phyloP scores from a whole-genome alignment of 2,797 vertebrate species.

The Neosilurus hyrtlii region DNA sequence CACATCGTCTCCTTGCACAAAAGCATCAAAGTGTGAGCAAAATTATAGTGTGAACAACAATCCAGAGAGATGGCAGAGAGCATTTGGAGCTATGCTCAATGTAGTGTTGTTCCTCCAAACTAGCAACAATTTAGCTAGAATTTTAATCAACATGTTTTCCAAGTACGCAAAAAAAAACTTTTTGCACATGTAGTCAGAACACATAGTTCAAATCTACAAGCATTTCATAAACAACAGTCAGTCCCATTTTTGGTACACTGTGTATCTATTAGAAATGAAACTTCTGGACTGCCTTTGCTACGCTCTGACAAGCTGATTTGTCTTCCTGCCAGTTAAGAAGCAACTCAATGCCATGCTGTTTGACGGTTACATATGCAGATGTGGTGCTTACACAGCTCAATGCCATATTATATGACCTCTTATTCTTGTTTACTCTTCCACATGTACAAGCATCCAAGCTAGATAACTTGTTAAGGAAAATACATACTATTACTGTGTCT shows the following conservation, averaged over 20 bases:
- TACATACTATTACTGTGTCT: neutral
- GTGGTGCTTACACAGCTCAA: conserved; percentile 27
- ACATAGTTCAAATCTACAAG: conserved; percentile 1
- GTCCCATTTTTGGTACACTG: neutral
- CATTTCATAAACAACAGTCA: neutral
- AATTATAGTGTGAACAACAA: conserved; percentile 45
- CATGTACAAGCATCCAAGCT: conserved; percentile 16
- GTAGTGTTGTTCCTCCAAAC: conserved; percentile 15
- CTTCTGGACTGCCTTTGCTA: conserved; percentile 4
- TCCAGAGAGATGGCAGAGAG: conserved; percentile 21
- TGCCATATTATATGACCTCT: conserved; percentile 13
- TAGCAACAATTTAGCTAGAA: conserved; percentile 25
- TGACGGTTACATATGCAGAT: conserved; percentile 41
- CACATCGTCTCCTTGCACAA: conserved; percentile 40
- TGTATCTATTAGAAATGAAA: conserved; percentile 20
- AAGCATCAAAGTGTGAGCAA: conserved; percentile 48
- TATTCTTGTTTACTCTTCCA: conserved; percentile 22
- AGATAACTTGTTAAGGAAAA: neutral
- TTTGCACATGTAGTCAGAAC: neutral
- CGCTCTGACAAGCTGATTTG: conserved; percentile 39
- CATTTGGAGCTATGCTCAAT: conserved; percentile 31
- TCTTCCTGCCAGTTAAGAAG: conserved; percentile 41
- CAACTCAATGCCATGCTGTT: conserved; percentile 4
- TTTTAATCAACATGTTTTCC: conserved; percentile 6
- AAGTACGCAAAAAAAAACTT: neutral